These are phyloP conservation scores for Prunella strophiata DNA, from an alignment of 2,797 vertebrate genomes.

Conservation along the genomic window DNA sequence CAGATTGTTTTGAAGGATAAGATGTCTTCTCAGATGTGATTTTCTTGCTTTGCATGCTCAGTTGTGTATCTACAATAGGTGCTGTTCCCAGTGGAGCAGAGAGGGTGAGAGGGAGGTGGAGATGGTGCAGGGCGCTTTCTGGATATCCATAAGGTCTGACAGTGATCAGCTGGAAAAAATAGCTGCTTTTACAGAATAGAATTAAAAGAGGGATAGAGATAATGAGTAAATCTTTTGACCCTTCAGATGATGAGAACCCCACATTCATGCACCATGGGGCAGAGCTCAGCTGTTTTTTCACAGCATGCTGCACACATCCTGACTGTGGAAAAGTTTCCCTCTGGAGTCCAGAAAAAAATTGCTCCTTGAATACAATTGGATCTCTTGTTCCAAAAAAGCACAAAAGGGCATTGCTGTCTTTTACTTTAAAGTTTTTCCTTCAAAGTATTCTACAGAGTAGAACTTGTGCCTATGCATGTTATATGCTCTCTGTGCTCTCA, in stretches of 20 bases:
- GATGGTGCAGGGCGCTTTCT: neutral
- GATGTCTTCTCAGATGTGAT: neutral
- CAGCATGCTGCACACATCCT: neutral
- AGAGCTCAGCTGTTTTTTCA: neutral
- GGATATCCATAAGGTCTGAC: neutral
- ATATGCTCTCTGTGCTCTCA: neutral
- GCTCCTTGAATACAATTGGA: neutral
- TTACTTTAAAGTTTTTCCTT: neutral
- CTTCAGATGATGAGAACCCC: neutral
- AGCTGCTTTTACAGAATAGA: neutral
- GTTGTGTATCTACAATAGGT: neutral
- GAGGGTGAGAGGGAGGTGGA: neutral
- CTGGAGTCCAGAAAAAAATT: neutral
- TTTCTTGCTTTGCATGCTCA: neutral
- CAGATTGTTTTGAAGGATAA: neutral
- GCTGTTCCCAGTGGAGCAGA: neutral
- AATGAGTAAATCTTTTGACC: neutral
- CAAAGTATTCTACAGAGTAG: neutral
- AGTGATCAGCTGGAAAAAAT: neutral
- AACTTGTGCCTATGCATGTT: neutral
- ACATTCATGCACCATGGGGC: accelerated
- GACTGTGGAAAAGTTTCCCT: neutral
- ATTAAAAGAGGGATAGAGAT: neutral
- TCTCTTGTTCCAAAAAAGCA: neutral
- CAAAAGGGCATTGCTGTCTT: neutral